Base-by-base conservation (phyloP, 1,140 invertebrate genomes). In the Onthophagus taurus region DNA sequence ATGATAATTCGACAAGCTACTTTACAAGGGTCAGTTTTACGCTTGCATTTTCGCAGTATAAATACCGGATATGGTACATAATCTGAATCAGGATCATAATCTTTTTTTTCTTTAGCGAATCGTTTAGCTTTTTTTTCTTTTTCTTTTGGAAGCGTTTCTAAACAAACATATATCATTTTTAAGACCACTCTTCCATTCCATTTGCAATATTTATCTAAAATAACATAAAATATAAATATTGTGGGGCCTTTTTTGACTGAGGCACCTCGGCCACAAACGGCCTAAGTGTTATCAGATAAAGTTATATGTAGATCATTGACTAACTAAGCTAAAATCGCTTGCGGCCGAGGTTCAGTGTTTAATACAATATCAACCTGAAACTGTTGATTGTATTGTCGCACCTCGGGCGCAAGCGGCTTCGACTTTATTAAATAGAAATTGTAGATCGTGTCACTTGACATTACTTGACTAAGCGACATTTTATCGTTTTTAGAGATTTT, bases 1-100 rank as follows among this genome's bases (percentile, higher is more conserved):
- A 67, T 61, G 41, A 59, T 56, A 14, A 64, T 42, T 29, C 54
- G 48, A 47, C 65, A 67, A 6, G 55, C 44, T 26, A 23, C 44
- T 45, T 16, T 43, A 37, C 5, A 1, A 6, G 18, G 11, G 13
- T 37, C 24, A 20, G 24, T 6, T 33, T 13, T 16, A 20, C 8
- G 9, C 13, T 47, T 39, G 37, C 60, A 64, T 49, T 61, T 61
- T 18, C 56, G 41, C 19, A 64, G 36, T 12, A 58, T 48, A 42
- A 60, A 61, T 13, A 64, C 29, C 1, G 59, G 59, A 16, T 57
- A 24, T 4, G 54, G 53, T 24, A 16, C 36, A 12, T 61, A 35
- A 46, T 62, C 58, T 4, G 46, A 48, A 5, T 50, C 41, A n/a
- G 53, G 56, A 21, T 60, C 49, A 34, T 60, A 57, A 38, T 55